phyloP scores from a whole-genome alignment of 2,797 vertebrate species.

The Allenopithecus nigroviridis region DNA sequence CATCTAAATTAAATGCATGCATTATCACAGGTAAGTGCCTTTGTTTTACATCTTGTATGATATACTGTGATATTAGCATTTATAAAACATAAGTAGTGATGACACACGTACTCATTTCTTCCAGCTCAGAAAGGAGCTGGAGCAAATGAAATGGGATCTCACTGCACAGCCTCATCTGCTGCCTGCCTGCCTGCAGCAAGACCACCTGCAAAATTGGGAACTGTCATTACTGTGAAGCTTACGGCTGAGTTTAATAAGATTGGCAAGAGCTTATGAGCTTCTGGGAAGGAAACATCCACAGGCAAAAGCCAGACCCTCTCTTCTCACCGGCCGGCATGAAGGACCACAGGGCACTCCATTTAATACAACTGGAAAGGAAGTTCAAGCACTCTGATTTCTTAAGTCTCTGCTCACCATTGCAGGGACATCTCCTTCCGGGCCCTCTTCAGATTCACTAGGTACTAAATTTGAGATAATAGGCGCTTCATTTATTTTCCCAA shows the following conservation, averaged over 20 bases:
- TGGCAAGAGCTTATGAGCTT: neutral
- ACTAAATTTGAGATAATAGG: neutral
- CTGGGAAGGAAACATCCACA: neutral
- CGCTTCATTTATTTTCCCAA: neutral
- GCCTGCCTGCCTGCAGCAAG: neutral
- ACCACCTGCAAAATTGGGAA: neutral
- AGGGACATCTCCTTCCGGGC: neutral
- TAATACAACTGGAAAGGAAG: accelerated
- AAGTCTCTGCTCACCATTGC: neutral
- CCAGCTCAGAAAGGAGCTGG: neutral
- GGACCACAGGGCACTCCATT: neutral
- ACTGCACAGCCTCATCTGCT: accelerated
- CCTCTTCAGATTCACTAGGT: neutral
- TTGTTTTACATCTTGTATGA: slow-evolving; percentile 44
- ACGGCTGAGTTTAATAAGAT: neutral
- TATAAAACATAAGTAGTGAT: neutral
- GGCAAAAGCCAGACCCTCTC: neutral
- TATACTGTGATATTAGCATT: neutral
- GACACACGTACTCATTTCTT: neutral
- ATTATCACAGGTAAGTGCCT: slow-evolving; percentile 39
- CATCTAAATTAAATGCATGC: slow-evolving; percentile 56
- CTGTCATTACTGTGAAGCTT: neutral
- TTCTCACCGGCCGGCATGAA: neutral
- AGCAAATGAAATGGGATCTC: neutral
- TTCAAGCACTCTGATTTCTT: neutral